phyloP scores from a whole-genome alignment of 2,797 vertebrate genomes.

The Paramormyrops hopkinsi region DNA sequence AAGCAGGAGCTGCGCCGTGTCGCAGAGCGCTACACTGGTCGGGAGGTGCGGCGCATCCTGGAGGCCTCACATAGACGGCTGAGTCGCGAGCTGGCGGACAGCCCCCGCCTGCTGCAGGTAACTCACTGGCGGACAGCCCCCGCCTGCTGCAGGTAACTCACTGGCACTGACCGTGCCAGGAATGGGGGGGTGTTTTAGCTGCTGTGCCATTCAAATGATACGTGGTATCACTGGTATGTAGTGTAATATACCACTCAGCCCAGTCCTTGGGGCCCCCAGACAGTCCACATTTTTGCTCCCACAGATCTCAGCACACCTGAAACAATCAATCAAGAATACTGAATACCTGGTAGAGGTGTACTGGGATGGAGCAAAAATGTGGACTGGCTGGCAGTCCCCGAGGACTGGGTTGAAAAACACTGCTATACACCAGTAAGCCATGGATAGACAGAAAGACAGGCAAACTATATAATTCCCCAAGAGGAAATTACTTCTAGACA shows the following conservation, averaged over 20 bases:
- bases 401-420: not conserved
- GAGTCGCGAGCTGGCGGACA: conserved; percentile 38
- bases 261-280: not conserved
- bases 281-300: not conserved
- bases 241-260: not conserved
- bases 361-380: not conserved
- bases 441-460: not conserved
- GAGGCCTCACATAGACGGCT: conserved; percentile 44
- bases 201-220: not conserved
- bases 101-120: conserved; percentile 44
- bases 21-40: conserved; percentile 38
- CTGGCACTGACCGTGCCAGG: not conserved
- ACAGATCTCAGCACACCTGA: not conserved
- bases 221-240: not conserved
- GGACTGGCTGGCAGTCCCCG: not conserved
- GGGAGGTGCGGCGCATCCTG: conserved; percentile 42
- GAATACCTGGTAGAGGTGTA: not conserved
- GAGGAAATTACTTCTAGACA: not conserved
- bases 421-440: not conserved
- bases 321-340: not conserved
- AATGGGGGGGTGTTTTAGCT: not conserved
- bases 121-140: not conserved
- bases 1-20: conserved; percentile 51
- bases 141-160: not conserved
- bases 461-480: not conserved